Evolutionary conservation across 2,888 invertebrate species (phyloP).

Genomic region (Oscheius myriophilus): DNA sequence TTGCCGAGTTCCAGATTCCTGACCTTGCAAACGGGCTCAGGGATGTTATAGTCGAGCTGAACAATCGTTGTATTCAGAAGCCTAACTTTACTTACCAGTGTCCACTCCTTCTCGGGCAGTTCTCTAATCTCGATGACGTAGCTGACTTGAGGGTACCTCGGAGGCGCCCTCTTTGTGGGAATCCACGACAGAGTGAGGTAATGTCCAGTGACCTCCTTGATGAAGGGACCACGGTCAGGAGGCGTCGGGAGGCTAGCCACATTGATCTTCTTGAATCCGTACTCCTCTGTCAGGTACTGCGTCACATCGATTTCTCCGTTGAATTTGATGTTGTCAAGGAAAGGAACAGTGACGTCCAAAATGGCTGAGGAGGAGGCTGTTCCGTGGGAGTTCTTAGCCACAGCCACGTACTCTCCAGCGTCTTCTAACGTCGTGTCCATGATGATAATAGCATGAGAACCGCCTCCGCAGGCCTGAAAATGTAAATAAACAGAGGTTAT

Average conservation of each 20-base stretch:
- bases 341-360: slow-evolving; percentile 69
- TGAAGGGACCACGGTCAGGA: slow-evolving; percentile 87
- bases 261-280: slow-evolving; percentile 69
- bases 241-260: slow-evolving; percentile 80
- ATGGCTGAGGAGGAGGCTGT: slow-evolving; percentile 66
- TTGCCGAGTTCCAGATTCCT: slow-evolving; percentile 88
- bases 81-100: slow-evolving; percentile 78
- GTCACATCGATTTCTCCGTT: slow-evolving; percentile 67
- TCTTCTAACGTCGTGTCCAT: slow-evolving; percentile 67
- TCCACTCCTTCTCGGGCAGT: slow-evolving; percentile 91
- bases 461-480: slow-evolving; percentile 62
- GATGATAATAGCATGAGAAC: slow-evolving; percentile 69
- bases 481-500: not conserved
- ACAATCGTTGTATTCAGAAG: slow-evolving; percentile 2
- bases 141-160: slow-evolving; percentile 85
- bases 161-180: slow-evolving; percentile 87
- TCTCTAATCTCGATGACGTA: slow-evolving; percentile 95
- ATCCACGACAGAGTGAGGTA: slow-evolving; percentile 90
- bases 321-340: slow-evolving; percentile 69
- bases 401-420: slow-evolving; percentile 68
- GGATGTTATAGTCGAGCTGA: slow-evolving; percentile 75
- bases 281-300: slow-evolving; percentile 70
- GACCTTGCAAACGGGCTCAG: slow-evolving; percentile 89
- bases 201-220: slow-evolving; percentile 89
- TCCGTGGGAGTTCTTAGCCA: slow-evolving; percentile 67